Evolutionary conservation across 2,113 vertebrate species (phyloP).

Genomic region (Marmota monax): DNA sequence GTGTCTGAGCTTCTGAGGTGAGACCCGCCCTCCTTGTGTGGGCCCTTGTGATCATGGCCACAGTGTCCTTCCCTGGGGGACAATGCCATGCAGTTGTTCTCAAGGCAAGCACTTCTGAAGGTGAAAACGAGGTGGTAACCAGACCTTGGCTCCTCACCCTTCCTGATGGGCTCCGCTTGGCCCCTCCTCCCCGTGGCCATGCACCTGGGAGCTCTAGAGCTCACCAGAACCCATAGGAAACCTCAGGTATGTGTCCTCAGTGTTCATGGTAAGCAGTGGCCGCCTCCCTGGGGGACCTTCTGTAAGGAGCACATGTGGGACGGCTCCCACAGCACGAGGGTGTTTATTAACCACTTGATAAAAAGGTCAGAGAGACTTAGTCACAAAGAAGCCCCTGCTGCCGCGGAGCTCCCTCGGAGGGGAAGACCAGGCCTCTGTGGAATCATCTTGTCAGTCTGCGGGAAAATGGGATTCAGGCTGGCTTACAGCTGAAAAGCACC

Average conservation of each 20-base stretch:
- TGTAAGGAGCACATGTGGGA: neutral
- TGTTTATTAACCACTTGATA: neutral
- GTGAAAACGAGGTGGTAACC: accelerated
- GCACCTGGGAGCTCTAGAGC: neutral
- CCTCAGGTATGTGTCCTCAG: accelerated
- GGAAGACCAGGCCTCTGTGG: neutral
- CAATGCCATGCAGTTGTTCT: neutral
- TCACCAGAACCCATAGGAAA: neutral
- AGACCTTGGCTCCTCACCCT: accelerated
- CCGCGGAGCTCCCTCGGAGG: accelerated
- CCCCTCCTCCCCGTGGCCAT: accelerated
- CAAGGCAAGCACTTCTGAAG: neutral
- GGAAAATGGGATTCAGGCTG: neutral
- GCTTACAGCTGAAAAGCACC: neutral
- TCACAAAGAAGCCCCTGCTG: neutral
- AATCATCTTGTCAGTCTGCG: neutral
- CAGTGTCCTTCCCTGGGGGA: accelerated
- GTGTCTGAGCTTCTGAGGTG: neutral
- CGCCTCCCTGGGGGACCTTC: neutral
- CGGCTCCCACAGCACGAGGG: accelerated
- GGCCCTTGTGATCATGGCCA: accelerated
- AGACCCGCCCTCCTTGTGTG: neutral
- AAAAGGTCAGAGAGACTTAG: neutral
- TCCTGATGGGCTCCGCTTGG: too few species aligned
- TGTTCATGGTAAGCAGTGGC: neutral